These are phyloP conservation scores for Danionella dracula DNA, from an alignment of 2,797 vertebrate genomes.

Conservation along the genomic window DNA sequence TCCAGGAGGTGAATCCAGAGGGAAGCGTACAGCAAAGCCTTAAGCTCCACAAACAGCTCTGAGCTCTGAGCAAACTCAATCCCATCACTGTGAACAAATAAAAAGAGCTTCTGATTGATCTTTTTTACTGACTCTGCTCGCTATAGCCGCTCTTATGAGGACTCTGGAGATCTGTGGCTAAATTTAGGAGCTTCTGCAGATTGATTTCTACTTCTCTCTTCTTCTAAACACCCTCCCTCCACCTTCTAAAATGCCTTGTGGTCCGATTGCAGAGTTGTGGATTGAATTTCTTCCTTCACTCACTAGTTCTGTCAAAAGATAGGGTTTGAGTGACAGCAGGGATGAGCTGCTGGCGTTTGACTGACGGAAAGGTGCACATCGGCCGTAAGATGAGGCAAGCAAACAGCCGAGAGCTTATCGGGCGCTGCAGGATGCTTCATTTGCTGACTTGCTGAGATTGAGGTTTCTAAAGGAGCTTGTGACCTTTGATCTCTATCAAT, in stretches of 20 bases:
- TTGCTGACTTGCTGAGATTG: constrained; percentile 53
- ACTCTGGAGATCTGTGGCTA: constrained; percentile 16
- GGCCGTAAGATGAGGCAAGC: constrained; percentile 58
- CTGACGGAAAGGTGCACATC: constrained; percentile 42
- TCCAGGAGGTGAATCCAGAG: constrained; percentile 2
- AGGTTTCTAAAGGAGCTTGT: constrained; percentile 26
- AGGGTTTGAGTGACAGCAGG: constrained; percentile 69
- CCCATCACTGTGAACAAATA: constrained; percentile 32
- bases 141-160: constrained; percentile 17
- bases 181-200: constrained; percentile 28
- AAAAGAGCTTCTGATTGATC: constrained; percentile 32
- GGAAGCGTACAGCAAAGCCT: constrained; percentile 1
- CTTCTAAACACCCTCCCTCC: constrained; percentile 1
- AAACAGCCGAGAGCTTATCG: constrained; percentile 71
- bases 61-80: constrained; percentile 19
- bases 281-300: constrained; percentile 61
- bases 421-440: constrained; percentile 63
- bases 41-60: constrained; percentile 22
- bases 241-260: constrained; percentile 57
- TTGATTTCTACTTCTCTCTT: constrained; percentile 20
- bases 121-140: constrained; percentile 20
- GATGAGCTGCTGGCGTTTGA: constrained; percentile 27
- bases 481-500: constrained; percentile 57
- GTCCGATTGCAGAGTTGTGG: constrained; percentile 61
- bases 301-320: constrained; percentile 64